phyloP scores from a whole-genome alignment of 2,113 vertebrate genomes.

The Prunella himalayana region DNA sequence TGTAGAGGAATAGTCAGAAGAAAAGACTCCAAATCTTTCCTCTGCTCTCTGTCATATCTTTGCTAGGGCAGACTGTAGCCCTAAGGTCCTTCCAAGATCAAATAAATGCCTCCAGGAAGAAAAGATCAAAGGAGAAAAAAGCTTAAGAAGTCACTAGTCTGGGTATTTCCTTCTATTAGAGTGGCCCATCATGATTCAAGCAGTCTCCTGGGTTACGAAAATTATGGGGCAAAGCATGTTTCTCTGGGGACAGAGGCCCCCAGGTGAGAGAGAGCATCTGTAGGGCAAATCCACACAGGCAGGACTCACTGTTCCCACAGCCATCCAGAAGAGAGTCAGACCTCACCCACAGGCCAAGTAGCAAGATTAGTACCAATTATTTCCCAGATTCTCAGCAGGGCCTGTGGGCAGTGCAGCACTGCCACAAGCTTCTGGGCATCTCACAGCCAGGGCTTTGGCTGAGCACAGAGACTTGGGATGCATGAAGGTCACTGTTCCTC shows the following conservation, averaged over 20 bases:
- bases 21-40: slow-evolving; percentile 30
- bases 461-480: neutral
- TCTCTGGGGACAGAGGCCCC: neutral
- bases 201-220: slow-evolving; percentile 23
- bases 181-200: slow-evolving; percentile 5
- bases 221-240: neutral
- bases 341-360: neutral
- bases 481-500: neutral
- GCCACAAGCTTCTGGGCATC: neutral
- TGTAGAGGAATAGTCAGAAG: slow-evolving; percentile 3
- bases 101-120: slow-evolving; percentile 63
- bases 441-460: neutral
- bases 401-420: neutral
- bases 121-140: slow-evolving; percentile 50
- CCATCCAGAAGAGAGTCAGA: neutral
- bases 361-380: neutral
- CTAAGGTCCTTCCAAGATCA: slow-evolving; percentile 61
- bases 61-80: slow-evolving; percentile 48
- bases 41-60: slow-evolving; percentile 5
- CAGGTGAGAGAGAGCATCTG: neutral
- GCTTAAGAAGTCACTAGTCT: slow-evolving; percentile 55
- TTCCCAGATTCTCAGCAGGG: neutral
- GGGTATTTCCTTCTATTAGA: slow-evolving; percentile 24
- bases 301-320: neutral
- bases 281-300: neutral